A percentile compares a stretch with the other conserved stretches of the same genome.
These are phyloP conservation scores for Salvelinus fontinalis DNA, from an alignment of 2,113 vertebrate genomes.

Conservation along the genomic window DNA sequence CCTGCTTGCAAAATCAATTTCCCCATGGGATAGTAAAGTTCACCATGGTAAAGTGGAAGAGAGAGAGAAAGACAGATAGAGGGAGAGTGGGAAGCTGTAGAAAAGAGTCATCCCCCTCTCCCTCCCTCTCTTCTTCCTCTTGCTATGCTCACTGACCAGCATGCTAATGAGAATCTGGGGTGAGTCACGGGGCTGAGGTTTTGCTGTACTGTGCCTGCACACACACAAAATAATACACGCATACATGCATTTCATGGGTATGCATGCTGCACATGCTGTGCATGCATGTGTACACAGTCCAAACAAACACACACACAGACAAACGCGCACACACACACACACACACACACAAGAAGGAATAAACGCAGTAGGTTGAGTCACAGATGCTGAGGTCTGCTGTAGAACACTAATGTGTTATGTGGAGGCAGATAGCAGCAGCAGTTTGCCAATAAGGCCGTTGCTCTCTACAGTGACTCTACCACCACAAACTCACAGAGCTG, in stretches of 20 bases:
- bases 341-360: neutral
- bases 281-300: neutral
- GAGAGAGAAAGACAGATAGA: neutral
- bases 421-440: slow-evolving; percentile 2
- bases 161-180: slow-evolving; percentile 39
- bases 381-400: neutral
- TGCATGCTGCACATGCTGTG: neutral
- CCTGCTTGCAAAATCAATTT: too few species aligned
- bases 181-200: slow-evolving; percentile 35
- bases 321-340: slow-evolving; percentile 7
- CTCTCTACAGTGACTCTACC: neutral
- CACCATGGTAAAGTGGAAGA: neutral
- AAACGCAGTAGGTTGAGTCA: neutral
- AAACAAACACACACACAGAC: slow-evolving; percentile 10
- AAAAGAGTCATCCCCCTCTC: neutral
- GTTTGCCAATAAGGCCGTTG: neutral
- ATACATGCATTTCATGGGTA: too few species aligned
- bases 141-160: slow-evolving; percentile 34
- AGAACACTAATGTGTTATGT: slow-evolving; percentile 1
- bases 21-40: neutral
- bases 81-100: slow-evolving; percentile 5
- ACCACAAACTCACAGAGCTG: slow-evolving; percentile 9
- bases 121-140: neutral
- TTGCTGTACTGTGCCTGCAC: slow-evolving; percentile 1
- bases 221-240: neutral